Conservation (phyloP, 1,140 invertebrate species). For the Listronotus bonariensis region DNA sequence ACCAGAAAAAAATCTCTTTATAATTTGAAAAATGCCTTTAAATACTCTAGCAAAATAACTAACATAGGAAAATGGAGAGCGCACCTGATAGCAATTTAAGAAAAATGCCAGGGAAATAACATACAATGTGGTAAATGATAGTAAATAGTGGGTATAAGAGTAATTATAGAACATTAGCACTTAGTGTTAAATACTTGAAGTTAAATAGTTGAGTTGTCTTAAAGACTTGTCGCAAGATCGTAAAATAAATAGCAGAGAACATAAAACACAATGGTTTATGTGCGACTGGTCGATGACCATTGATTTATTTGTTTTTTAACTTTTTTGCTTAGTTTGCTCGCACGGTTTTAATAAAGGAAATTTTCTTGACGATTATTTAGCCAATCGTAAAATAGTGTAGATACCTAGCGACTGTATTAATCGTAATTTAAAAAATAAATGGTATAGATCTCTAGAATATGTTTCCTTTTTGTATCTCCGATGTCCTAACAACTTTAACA, state of each 20-base stretch:
- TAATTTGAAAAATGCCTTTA: slow-evolving; percentile 24
- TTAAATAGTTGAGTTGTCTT: no score
- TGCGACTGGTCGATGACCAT: slow-evolving; percentile 25
- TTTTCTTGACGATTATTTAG: no score
- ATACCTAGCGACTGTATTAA: no score
- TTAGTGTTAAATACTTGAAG: slow-evolving; percentile 19
- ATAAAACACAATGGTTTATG: slow-evolving; percentile 22
- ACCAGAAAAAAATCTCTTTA: slow-evolving; percentile 1
- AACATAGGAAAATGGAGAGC: not conserved
- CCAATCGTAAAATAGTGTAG: no score
- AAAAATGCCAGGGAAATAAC: slow-evolving; percentile 24
- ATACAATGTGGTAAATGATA: slow-evolving; percentile 25
- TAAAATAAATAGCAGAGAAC: slow-evolving; percentile 33
- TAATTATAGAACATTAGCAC: slow-evolving; percentile 34
- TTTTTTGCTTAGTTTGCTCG: not conserved
- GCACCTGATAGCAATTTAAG: slow-evolving; percentile 1
- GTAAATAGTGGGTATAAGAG: slow-evolving; percentile 26
- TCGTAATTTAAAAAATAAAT: no score
- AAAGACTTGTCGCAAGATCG: slow-evolving; percentile 1
- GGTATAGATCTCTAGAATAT: no score
- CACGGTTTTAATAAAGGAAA: no score
- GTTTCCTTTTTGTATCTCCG: no score
- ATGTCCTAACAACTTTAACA: no score
- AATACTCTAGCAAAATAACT: slow-evolving; percentile 18
- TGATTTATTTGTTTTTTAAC: slow-evolving; percentile 5